phyloP scores from a whole-genome alignment of 2,797 vertebrate genomes.

The Borostomias antarcticus region DNA sequence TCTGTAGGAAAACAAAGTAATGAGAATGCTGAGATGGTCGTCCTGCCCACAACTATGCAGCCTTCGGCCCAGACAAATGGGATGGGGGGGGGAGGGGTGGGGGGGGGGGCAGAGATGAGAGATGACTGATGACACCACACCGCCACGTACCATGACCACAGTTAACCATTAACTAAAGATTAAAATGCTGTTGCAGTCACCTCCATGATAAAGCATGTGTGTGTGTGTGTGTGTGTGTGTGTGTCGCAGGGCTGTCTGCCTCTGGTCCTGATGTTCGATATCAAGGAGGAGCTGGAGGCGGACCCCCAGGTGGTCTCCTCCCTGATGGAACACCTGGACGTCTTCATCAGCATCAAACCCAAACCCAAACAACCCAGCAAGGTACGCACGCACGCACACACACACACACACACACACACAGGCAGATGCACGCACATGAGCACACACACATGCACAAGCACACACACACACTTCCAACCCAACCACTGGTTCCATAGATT shows the following conservation, averaged over 20 bases:
- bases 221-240: conserved; percentile 1
- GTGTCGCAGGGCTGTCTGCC: conserved; percentile 91
- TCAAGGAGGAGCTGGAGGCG: conserved; percentile 97
- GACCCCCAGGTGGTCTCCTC: conserved; percentile 92
- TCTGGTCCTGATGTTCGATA: conserved; percentile 98
- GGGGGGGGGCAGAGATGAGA: conserved; percentile 15
- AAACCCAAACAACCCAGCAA: conserved; percentile 99
- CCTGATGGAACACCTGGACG: conserved; percentile 96
- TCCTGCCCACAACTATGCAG: conserved; percentile 34
- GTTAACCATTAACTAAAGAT: too few relatives aligned
- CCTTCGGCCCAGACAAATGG: conserved; percentile 12
- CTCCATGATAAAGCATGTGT: too few relatives aligned
- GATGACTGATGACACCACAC: conserved; percentile 15
- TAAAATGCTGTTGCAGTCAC: too few relatives aligned
- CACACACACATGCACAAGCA: too few relatives aligned
- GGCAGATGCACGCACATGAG: too few relatives aligned
- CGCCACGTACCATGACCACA: conserved; percentile 12
- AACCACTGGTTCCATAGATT: neutral
- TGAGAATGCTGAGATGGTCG: conserved; percentile 26
- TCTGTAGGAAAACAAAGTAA: conserved; percentile 39
- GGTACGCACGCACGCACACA: conserved; percentile 68
- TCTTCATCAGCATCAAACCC: conserved; percentile 98
- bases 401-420: too few relatives aligned
- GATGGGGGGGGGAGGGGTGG: too few relatives aligned
- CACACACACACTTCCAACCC: neutral